Base-by-base conservation (phyloP, 2,113 vertebrate species). In the Ictidomys tridecemlineatus region DNA sequence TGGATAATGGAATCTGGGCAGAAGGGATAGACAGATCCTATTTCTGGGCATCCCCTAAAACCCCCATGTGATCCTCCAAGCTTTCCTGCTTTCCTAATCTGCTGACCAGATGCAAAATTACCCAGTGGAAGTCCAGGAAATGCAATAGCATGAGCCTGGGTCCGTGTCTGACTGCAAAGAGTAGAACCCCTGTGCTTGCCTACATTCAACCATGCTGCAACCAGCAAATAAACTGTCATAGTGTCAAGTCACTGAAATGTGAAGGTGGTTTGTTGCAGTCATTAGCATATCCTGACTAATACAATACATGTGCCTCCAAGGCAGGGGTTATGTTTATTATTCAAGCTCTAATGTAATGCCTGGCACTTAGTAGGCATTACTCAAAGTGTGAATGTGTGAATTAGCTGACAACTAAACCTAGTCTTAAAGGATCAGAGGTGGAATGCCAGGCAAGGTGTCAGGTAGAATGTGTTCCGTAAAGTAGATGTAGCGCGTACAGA, bases 1-100 rank as follows among this genome's bases (percentile, higher is more conserved):
- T 95, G 37, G 76, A 61, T 73, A 92, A 85, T 58, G n/a, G 69
- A 96, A 94, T 97, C 91, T 93, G 37, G 48, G 82, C 17, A 73
- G 53, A 85, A 89, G 76, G 73, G 77, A 84, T 73, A 91, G 34
- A 89, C 79, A 37, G 18, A 70, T 39, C 26, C 51, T 89, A 77
- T 53, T 93, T 73, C 69, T 74, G 65, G 84, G 18, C 39, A 92
- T 89, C 69, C 30, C 76, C 84, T 72, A 45, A 83, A 93, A 70
- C 42, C 93, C 74, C 34, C 18, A 0, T 42, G 2, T 78, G 69
- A 82, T 70, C 85, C 79, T 85, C 18, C n/a, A 89, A 74, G 67
- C 42, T 80, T 5, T 8, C 78, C 14, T 85, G 67, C n/a, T 86
- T 86, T 70, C 48, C 72, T 92, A 34, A 24, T 79, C 67, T 30